Percentiles rank a stretch among this genome's conserved stretches.
These are phyloP conservation scores for Clarias laeviceps DNA, from an alignment of 2,797 vertebrate species.

Conservation along the genomic window DNA sequence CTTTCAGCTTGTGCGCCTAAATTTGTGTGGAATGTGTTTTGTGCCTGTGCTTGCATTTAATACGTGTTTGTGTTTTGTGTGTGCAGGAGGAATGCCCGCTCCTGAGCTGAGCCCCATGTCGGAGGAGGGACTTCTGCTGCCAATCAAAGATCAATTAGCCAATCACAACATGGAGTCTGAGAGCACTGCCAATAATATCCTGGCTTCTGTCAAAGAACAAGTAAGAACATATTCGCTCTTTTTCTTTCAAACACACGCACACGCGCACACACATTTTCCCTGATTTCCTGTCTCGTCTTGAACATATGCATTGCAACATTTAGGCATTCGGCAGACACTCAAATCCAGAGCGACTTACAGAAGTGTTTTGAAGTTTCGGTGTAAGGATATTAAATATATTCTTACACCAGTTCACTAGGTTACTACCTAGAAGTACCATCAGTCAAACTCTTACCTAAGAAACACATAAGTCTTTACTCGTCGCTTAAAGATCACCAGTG, in stretches of 20 bases:
- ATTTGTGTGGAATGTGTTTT: conserved; percentile 24
- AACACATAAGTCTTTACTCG: too few species aligned
- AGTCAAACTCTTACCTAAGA: too few species aligned
- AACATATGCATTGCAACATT: neutral
- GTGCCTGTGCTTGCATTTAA: conserved; percentile 20
- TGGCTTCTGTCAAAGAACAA: conserved; percentile 99
- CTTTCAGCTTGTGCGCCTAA: neutral
- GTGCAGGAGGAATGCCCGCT: conserved; percentile 91
- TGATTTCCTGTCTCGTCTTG: neutral
- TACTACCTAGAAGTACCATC: too few species aligned
- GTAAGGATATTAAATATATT: too few species aligned
- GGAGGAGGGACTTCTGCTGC: conserved; percentile 86
- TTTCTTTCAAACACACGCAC: neutral
- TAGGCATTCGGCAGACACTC: too few species aligned
- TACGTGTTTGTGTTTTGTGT: neutral
- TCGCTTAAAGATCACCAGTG: too few species aligned
- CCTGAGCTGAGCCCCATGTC: conserved; percentile 86
- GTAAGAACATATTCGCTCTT: conserved; percentile 60
- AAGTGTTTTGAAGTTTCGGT: too few species aligned
- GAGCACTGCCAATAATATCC: conserved; percentile 90
- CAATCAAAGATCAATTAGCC: conserved; percentile 76
- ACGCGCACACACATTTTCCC: neutral
- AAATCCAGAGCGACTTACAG: too few species aligned
- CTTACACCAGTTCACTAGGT: too few species aligned
- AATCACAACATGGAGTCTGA: conserved; percentile 87